Percentiles rank a stretch among this genome's conserved stretches.
phyloP scores from a whole-genome alignment of 30 jellyfish, hydroid and myxozoan genomes.

The Turritopsis rubra region DNA sequence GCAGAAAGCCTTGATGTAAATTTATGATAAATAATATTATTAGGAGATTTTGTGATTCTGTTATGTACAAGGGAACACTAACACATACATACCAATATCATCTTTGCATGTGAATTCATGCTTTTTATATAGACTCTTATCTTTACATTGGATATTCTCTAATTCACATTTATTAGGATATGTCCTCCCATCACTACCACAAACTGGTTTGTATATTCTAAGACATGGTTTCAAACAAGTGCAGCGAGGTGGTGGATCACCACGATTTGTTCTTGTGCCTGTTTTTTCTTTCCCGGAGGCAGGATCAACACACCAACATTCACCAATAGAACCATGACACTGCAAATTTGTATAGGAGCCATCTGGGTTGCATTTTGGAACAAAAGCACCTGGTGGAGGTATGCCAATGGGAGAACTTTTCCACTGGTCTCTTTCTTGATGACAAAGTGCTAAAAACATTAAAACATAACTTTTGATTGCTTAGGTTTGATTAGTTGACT shows the following conservation, averaged over 20 bases:
- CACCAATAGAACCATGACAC: conserved; percentile 37
- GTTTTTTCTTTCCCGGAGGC: neutral
- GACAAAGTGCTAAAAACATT: neutral
- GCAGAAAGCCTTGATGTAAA: no score
- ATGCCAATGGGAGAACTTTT: neutral
- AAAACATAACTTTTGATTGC: neutral
- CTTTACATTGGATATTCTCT: neutral
- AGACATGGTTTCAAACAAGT: neutral
- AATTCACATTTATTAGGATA: neutral
- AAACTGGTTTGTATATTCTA: neutral
- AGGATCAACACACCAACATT: conserved; percentile 12
- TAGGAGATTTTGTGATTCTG: no score
- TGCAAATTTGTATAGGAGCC: conserved; percentile 54
- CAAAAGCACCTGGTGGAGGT: conserved; percentile 40
- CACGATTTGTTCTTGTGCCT: conserved; percentile 5
- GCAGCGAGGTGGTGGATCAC: neutral
- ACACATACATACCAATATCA: conserved; percentile 13
- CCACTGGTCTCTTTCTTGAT: neutral
- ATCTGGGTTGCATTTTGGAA: conserved; percentile 58
- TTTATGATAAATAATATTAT: no score
- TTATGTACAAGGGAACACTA: no score
- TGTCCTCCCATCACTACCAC: conserved; percentile 17
- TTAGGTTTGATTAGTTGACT: no score
- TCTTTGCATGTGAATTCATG: neutral
- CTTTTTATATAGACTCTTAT: neutral